Percentiles rank a stretch among this genome's conserved stretches.
Evolutionary conservation across 2,113 vertebrate genomes (phyloP).

Genomic region (Cebidichthys violaceus): DNA sequence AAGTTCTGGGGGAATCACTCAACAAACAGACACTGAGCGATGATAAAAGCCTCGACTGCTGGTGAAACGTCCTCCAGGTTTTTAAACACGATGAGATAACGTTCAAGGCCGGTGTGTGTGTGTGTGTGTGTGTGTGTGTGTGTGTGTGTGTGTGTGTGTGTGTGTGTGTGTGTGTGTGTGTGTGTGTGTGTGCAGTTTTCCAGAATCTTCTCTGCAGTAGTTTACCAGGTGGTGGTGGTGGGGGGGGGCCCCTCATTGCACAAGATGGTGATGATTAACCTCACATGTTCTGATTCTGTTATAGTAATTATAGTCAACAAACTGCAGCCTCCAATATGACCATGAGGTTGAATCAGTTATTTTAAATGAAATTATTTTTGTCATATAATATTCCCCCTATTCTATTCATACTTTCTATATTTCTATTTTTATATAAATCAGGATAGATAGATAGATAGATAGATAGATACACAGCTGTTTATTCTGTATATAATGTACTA

Average conservation of each 20-base stretch:
- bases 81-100: slow-evolving; percentile 10
- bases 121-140: background rate
- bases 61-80: slow-evolving; percentile 23
- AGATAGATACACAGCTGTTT: no score
- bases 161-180: background rate
- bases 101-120: background rate
- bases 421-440: no score
- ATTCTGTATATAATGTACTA: background rate
- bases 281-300: background rate
- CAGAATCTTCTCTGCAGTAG: background rate
- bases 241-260: background rate
- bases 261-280: background rate
- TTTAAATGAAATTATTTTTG: no score
- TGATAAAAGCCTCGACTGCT: background rate
- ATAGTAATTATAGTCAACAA: no score
- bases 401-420: background rate
- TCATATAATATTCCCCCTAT: background rate
- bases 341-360: background rate
- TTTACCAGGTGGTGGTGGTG: background rate
- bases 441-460: no score
- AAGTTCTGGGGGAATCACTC: background rate
- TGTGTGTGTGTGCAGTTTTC: background rate
- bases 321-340: background rate
- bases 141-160: background rate
- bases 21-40: background rate